These are phyloP conservation scores for Bemisia tabaci DNA, from an alignment of 1,140 invertebrate species.

Conservation along the genomic window DNA sequence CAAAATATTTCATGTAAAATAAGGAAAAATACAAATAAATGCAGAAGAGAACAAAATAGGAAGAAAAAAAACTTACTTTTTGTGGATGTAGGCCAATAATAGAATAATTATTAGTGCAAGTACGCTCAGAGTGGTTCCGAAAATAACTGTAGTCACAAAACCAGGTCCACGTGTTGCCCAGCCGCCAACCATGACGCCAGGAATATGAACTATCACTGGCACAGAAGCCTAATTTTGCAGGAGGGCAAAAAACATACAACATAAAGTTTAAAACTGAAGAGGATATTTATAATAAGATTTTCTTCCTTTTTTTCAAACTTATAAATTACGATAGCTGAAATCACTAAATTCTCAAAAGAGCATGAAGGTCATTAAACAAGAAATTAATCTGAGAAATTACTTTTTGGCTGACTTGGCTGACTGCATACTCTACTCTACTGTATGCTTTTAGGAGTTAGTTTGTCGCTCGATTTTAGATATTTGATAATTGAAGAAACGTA, in stretches of 20 bases:
- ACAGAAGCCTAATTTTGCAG: conserved; percentile 54
- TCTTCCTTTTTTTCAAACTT: conserved; percentile 1
- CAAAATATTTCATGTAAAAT: no score
- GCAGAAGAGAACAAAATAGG: no score
- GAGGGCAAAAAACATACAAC: conserved; percentile 16
- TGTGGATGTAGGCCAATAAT: conserved; percentile 59
- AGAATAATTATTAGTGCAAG: conserved; percentile 56
- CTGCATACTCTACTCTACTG: no score
- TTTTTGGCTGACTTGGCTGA: no score
- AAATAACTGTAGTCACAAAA: conserved; percentile 47
- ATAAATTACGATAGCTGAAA: not conserved
- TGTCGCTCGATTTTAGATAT: no score
- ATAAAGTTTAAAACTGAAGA: not conserved
- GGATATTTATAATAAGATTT: conserved; percentile 10
- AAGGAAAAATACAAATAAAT: no score
- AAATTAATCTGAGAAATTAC: no score
- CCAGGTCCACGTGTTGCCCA: conserved; percentile 35
- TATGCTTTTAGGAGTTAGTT: no score
- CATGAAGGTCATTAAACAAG: no score
- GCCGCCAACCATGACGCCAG: conserved; percentile 36
- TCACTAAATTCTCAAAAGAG: not conserved
- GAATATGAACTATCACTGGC: conserved; percentile 57
- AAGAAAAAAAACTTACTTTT: conserved; percentile 47
- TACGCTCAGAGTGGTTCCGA: conserved; percentile 53
- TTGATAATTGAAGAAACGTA: no score